phyloP scores from a whole-genome alignment of 1,140 invertebrate genomes.

The Acyrthosiphon pisum region DNA sequence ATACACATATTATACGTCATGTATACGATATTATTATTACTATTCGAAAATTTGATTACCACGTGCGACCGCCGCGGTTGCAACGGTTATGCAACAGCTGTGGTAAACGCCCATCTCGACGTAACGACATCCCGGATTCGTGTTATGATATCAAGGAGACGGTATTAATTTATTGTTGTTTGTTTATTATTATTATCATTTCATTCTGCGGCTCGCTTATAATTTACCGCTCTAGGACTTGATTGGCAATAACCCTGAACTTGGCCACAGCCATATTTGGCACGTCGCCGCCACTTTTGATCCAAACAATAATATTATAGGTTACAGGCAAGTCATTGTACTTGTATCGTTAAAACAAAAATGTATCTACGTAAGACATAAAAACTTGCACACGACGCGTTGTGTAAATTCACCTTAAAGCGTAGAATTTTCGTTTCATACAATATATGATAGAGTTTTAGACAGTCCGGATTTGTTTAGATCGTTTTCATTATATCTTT shows the following conservation, averaged over 20 bases:
- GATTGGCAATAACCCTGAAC: background rate
- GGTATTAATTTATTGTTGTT: background rate
- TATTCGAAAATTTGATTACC: conserved; percentile 24
- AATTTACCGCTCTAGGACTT: background rate
- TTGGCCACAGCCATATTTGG: background rate
- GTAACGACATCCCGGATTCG: conserved; percentile 17
- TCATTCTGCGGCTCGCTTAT: background rate
- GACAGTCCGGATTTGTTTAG: too few relatives aligned
- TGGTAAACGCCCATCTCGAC: background rate
- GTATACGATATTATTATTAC: background rate
- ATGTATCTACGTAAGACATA: too few relatives aligned
- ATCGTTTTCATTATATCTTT: background rate
- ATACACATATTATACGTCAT: background rate
- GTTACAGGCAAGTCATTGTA: background rate
- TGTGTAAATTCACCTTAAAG: background rate
- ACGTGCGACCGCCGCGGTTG: background rate
- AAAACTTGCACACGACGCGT: background rate
- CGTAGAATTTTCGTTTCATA: background rate
- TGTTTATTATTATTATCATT: background rate
- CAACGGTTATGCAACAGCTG: background rate
- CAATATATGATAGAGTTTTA: background rate
- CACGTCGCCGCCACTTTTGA: background rate
- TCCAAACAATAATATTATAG: background rate
- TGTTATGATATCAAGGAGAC: conserved; percentile 10
- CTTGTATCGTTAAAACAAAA: background rate